Conservation (phyloP, 23 tunicate species). For the Diplosoma virens region DNA sequence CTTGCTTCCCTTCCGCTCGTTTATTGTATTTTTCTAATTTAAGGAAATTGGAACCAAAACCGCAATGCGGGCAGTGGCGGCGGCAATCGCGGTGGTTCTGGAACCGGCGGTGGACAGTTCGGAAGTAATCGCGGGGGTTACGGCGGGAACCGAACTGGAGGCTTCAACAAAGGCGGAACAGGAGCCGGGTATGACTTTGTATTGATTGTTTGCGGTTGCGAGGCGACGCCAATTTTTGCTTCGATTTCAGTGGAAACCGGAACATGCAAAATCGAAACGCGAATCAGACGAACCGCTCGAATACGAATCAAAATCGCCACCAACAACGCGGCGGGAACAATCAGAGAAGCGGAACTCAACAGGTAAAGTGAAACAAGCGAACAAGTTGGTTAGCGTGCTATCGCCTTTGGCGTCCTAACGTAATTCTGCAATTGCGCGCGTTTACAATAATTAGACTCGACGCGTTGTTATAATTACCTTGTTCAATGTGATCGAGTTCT, state of each 20-base stretch:
- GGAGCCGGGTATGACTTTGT: background rate
- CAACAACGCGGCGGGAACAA: background rate
- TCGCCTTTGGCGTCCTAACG: no score
- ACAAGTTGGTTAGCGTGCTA: no score
- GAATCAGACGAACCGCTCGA: background rate
- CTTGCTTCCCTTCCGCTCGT: no score
- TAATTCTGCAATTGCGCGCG: no score
- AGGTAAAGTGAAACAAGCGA: no score
- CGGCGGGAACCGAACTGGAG: constrained; percentile 36
- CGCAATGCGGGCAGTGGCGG: constrained; percentile 9
- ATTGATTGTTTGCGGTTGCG: background rate
- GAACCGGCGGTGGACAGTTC: constrained; percentile 14
- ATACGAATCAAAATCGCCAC: constrained; percentile 16
- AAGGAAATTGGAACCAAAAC: constrained; percentile 31
- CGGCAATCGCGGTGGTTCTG: constrained; percentile 1
- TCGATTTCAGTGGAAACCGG: constrained; percentile 1
- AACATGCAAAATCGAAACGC: constrained; percentile 4
- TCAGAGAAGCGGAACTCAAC: background rate
- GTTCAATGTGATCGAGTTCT: no score
- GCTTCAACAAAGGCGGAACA: constrained; percentile 9
- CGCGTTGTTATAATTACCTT: no score
- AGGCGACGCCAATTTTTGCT: no score
- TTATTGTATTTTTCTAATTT: background rate
- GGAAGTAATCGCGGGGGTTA: constrained; percentile 45
- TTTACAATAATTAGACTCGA: no score